Percentiles rank a stretch among this genome's conserved stretches.
These are phyloP conservation scores for Altica lythri DNA, from an alignment of 2,888 invertebrate genomes.

Conservation along the genomic window DNA sequence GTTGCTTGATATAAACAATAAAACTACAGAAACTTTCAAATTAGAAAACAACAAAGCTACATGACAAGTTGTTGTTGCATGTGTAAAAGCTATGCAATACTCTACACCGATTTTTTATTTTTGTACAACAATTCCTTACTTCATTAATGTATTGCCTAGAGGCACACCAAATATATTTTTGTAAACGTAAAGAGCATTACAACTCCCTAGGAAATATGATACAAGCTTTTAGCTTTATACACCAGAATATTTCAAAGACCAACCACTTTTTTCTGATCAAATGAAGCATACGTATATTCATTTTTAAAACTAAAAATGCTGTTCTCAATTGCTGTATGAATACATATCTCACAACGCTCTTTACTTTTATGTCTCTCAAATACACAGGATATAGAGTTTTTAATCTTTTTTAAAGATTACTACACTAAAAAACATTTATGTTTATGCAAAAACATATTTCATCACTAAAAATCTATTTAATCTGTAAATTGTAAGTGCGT, in stretches of 20 bases:
- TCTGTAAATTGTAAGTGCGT: no score
- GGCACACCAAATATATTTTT: slow-evolving; percentile 2
- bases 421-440: no score
- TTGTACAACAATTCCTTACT: slow-evolving; percentile 1
- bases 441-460: no score
- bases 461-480: no score
- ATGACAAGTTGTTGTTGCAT: neutral
- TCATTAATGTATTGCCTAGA: slow-evolving; percentile 1
- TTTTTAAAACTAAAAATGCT: no score
- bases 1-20: neutral
- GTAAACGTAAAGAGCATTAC: neutral
- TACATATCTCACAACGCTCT: no score
- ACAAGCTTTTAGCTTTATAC: neutral
- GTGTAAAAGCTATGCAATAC: slow-evolving; percentile 3
- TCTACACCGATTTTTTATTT: slow-evolving; percentile 5
- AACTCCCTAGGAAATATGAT: slow-evolving; percentile 4
- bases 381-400: no score
- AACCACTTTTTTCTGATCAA: neutral
- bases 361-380: no score
- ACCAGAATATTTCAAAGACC: neutral
- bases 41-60: neutral
- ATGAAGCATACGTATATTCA: neutral
- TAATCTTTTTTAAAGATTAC: no score
- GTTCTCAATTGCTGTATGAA: no score
- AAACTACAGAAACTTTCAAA: neutral